Evolutionary conservation across 1,140 invertebrate genomes (phyloP), one percentile per base, ranked within the genome.

Genomic region (Drosophila miranda): DNA sequence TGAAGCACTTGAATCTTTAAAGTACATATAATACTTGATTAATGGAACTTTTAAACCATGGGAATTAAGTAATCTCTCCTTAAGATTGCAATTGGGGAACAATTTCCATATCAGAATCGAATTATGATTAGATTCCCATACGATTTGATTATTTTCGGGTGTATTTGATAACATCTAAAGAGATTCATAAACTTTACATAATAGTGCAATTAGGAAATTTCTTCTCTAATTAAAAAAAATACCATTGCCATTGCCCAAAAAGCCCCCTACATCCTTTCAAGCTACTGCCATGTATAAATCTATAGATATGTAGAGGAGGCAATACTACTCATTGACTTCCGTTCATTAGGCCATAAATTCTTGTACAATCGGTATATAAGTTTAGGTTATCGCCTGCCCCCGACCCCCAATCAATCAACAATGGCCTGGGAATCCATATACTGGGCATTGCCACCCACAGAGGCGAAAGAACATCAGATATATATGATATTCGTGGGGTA

Each of bases 271-370:
- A 19, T 19, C 19, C 19, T 19, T 19, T 19, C 2, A 19, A 19
- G 19, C 19, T 19, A 19, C 2, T 16, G 16, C 16, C 16, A 19
- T 19, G 19, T 19, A 19, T 19, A 19, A 19, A 19, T 19, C 1
- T 19, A 19, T 19, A 19, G 19, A 19, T 19, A 19, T 19, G n/a
- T 59, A 30, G 30, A 1, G 41, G 53, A 42, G 43, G 23, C 14
- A 46, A 38, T 38, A 38, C 11, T 34, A 55, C 64, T 68, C 44
- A 42, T 56, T 55, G 62, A 68, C 64, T 68, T 68, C 64, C 64
- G 64, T 68, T 56, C 51, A 23, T 11, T 38, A 19, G 34, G 50
- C 44, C 50, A 68, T 68, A 68, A 68, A 68, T 68, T 56, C 55
- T 38, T 68, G 2, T 34, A 49, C n/a, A 68, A 56, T 68, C 26